Conservation (phyloP, 2,888 invertebrate species). For the Drosophila helvetica region DNA sequence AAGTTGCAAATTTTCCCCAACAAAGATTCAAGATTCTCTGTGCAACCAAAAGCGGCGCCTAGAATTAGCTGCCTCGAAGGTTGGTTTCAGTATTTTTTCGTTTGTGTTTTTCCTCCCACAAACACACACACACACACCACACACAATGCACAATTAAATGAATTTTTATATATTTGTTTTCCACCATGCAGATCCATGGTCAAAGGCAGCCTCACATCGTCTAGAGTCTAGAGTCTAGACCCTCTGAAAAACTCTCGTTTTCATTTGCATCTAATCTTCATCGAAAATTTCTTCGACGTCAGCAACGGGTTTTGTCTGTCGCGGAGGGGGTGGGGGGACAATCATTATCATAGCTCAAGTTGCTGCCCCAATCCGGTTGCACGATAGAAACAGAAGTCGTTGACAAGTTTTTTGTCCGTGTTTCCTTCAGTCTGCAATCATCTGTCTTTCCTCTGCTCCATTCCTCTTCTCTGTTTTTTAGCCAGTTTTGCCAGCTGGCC, state of each 20-base stretch:
- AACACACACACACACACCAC: not conserved
- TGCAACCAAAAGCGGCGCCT: conserved; percentile 34
- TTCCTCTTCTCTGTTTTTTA: conserved; percentile 4
- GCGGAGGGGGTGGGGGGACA: too few species aligned
- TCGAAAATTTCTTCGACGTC: conserved; percentile 65
- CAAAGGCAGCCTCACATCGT: not conserved
- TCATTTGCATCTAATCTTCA: conserved; percentile 69
- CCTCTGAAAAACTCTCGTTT: conserved; percentile 67
- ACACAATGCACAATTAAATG: conserved; percentile 62
- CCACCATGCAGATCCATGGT: conserved; percentile 42
- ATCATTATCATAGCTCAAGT: conserved; percentile 48
- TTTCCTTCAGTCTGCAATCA: conserved; percentile 20
- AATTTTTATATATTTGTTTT: conserved; percentile 28
- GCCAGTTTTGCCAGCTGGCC: conserved; percentile 42
- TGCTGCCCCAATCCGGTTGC: conserved; percentile 60
- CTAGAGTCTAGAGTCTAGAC: not conserved
- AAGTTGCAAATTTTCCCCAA: conserved; percentile 71
- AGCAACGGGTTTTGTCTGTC: conserved; percentile 63
- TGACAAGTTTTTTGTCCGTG: conserved; percentile 28
- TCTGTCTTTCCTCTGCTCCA: not conserved
- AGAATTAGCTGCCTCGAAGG: conserved; percentile 57
- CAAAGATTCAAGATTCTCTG: conserved; percentile 26
- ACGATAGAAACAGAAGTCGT: conserved; percentile 47
- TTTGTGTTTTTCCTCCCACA: conserved; percentile 3
- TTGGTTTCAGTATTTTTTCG: conserved; percentile 29